Evolutionary conservation across 2,113 vertebrate species (phyloP).

Genomic region (Ptychochromis oligacanthus): DNA sequence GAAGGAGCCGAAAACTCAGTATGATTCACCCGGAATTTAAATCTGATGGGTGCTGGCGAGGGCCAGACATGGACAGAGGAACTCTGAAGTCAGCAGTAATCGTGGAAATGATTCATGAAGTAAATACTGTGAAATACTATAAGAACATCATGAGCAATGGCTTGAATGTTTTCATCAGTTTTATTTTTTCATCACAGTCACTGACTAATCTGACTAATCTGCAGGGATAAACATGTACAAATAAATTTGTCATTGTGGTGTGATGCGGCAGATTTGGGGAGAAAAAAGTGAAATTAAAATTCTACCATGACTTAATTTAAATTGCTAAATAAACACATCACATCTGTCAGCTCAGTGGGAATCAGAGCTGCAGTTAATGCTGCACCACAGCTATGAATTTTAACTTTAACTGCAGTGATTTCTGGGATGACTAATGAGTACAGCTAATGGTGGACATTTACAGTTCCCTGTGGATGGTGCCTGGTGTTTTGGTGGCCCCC

Average conservation of each 20-base stretch:
- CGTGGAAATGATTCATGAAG: neutral
- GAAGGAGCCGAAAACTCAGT: neutral
- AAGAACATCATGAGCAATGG: neutral
- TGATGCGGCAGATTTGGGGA: conserved; percentile 11
- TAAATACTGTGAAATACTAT: conserved; percentile 21
- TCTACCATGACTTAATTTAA: conserved; percentile 9
- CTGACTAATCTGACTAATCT: conserved; percentile 51
- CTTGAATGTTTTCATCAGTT: conserved; percentile 15
- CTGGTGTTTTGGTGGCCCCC: neutral
- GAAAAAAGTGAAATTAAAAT: neutral
- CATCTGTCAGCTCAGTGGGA: conserved; percentile 13
- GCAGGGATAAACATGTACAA: conserved; percentile 19
- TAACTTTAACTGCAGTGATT: conserved; percentile 7
- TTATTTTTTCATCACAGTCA: conserved; percentile 6
- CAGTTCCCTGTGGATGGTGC: neutral
- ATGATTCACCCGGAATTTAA: conserved; percentile 10
- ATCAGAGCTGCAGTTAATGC: neutral
- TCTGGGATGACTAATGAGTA: conserved; percentile 4
- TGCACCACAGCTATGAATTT: neutral
- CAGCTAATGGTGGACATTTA: conserved; percentile 11
- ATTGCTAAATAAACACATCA: conserved; percentile 17
- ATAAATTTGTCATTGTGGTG: conserved; percentile 9
- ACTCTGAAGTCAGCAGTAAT: conserved; percentile 12
- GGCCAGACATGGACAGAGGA: neutral
- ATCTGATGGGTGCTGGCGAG: conserved; percentile 18